Evolutionary conservation across 2,888 invertebrate genomes (phyloP).

Genomic region (Cataglyphis livida): DNA sequence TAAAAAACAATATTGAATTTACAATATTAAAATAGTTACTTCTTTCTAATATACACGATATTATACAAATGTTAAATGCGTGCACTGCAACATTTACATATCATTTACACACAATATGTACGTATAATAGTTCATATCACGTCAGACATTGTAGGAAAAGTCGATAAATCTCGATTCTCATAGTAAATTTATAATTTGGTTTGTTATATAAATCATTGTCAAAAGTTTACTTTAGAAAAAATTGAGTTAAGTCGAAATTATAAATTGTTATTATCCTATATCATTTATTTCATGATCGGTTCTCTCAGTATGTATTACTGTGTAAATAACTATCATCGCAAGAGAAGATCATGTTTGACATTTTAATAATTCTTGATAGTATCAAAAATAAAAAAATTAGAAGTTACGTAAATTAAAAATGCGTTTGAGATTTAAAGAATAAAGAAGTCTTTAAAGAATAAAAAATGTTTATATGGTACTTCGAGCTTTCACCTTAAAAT

Average conservation of each 20-base stretch:
- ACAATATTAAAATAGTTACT: not conserved
- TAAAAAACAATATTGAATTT: not conserved
- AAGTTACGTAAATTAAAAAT: not conserved
- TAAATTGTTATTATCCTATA: not conserved
- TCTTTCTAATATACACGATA: not conserved
- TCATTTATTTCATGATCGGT: not conserved
- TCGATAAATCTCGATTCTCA: not conserved
- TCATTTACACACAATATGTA: slow-evolving; percentile 36
- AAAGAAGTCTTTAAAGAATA: not conserved
- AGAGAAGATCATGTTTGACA: not conserved
- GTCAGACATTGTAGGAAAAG: not conserved
- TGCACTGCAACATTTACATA: slow-evolving; percentile 7
- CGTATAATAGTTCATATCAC: not conserved
- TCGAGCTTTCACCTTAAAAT: slow-evolving; percentile 45
- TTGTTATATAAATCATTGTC: not conserved
- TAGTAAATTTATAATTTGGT: not conserved
- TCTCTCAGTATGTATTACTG: not conserved
- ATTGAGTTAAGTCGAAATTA: not conserved
- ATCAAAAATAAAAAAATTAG: not conserved
- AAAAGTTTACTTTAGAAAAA: not conserved
- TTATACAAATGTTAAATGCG: not conserved
- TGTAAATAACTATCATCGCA: not conserved
- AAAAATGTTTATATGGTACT: not conserved
- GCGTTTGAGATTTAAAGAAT: not conserved
- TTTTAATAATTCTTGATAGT: not conserved